Conservation (phyloP, 2,888 invertebrate genomes). For the Macropis europaea region DNA sequence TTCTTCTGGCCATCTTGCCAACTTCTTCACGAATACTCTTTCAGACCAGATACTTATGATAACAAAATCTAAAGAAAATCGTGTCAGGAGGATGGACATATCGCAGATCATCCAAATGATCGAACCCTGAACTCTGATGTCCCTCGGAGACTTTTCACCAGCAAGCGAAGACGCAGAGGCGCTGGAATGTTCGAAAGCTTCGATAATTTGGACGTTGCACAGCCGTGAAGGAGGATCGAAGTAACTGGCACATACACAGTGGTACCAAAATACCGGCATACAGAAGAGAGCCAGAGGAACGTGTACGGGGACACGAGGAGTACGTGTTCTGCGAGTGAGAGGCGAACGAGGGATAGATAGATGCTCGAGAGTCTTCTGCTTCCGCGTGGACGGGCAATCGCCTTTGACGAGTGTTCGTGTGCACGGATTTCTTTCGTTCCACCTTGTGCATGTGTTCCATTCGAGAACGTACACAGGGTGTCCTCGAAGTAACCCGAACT, state of each 20-base stretch:
- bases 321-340: conserved; percentile 72
- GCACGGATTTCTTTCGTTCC: conserved; percentile 18
- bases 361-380: conserved; percentile 60
- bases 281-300: conserved; percentile 55
- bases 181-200: too few species aligned
- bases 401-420: conserved; percentile 49
- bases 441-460: not conserved
- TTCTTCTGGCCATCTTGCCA: too few species aligned
- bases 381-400: conserved; percentile 67
- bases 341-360: conserved; percentile 68
- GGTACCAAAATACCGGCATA: conserved; percentile 42
- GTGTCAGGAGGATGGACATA: too few species aligned
- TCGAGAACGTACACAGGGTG: too few species aligned
- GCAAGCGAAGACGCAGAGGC: too few species aligned
- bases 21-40: too few species aligned
- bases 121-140: too few species aligned
- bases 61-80: too few species aligned
- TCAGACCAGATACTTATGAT: too few species aligned
- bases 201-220: conserved; percentile 32
- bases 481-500: too few species aligned
- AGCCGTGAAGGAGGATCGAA: conserved; percentile 13
- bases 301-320: conserved; percentile 75
- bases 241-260: conserved; percentile 44
- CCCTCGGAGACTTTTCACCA: too few species aligned
- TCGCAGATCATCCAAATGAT: too few species aligned